A percentile compares a stretch with the other conserved stretches of the same genome.
Conservation (phyloP, 1,140 invertebrate species). For the Lamellibrachia luymesi region DNA sequence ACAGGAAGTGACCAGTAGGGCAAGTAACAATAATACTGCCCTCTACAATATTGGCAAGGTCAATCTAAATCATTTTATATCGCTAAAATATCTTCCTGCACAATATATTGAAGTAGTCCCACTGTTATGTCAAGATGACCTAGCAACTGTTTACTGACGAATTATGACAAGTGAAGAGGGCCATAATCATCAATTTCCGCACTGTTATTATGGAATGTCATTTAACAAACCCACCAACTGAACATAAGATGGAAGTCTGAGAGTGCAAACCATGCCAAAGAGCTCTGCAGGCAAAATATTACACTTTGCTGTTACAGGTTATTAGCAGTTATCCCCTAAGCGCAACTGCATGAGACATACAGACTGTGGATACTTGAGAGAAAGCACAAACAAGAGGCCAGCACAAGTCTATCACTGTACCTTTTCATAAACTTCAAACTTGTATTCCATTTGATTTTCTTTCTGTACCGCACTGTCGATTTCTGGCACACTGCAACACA, state of each 20-base stretch:
- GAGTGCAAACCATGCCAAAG: background rate
- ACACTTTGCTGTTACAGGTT: background rate
- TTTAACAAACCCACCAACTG: background rate
- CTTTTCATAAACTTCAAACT: slow-evolving; percentile 19
- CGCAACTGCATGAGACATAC: background rate
- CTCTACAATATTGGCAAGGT: background rate
- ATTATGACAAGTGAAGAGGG: background rate
- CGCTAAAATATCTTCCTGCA: background rate
- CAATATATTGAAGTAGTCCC: background rate
- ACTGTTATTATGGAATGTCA: background rate
- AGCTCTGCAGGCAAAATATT: background rate
- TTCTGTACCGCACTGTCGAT: background rate
- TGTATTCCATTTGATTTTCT: slow-evolving; percentile 14
- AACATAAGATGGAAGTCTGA: background rate
- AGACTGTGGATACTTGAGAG: background rate
- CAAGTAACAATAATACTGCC: background rate
- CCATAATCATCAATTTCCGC: background rate
- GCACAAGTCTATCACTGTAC: slow-evolving; percentile 10
- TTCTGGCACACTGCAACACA: slow-evolving; percentile 7
- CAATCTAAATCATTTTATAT: background rate
- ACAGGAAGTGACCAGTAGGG: background rate
- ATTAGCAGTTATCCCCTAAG: background rate
- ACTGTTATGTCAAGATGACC: background rate
- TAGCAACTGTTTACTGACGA: background rate
- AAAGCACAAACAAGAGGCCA: background rate